phyloP scores from a whole-genome alignment of 2,888 invertebrate genomes.

The Archaeoteleia sp. region DNA sequence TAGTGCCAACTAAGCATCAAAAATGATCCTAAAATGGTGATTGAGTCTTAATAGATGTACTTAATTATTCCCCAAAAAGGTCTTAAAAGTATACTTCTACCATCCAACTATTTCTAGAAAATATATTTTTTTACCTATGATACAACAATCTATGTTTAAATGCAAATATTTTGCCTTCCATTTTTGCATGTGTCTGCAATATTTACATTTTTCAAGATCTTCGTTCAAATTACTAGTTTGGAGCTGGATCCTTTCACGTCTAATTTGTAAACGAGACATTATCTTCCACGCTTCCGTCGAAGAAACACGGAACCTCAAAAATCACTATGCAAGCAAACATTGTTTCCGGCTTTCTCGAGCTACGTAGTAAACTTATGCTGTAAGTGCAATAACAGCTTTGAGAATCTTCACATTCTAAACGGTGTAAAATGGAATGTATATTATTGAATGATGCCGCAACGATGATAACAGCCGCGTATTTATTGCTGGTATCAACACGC shows the following conservation, averaged over 20 bases:
- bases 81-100: too few species aligned
- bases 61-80: too few species aligned
- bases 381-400: conserved; percentile 19
- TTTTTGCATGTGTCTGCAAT: too few species aligned
- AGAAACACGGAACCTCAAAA: conserved; percentile 30
- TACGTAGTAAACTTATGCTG: conserved; percentile 23
- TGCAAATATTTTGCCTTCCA: too few species aligned
- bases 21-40: too few species aligned
- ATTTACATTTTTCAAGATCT: conserved; percentile 8
- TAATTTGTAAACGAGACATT: conserved; percentile 38
- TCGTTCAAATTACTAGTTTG: conserved; percentile 13
- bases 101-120: too few species aligned
- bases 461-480: conserved; percentile 43
- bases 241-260: conserved; percentile 22
- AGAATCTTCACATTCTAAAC: conserved; percentile 31
- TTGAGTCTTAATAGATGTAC: too few species aligned
- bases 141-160: too few species aligned
- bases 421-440: conserved; percentile 41
- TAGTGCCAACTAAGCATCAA: too few species aligned
- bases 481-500: conserved; percentile 32
- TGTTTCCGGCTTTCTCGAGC: conserved; percentile 42
- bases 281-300: conserved; percentile 28
- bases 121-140: too few species aligned
- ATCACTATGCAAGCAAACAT: conserved; percentile 23
- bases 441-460: conserved; percentile 45